These are phyloP conservation scores for Sternarchorhynchus goeldii DNA, from an alignment of 2,797 vertebrate species.

Conservation along the genomic window DNA sequence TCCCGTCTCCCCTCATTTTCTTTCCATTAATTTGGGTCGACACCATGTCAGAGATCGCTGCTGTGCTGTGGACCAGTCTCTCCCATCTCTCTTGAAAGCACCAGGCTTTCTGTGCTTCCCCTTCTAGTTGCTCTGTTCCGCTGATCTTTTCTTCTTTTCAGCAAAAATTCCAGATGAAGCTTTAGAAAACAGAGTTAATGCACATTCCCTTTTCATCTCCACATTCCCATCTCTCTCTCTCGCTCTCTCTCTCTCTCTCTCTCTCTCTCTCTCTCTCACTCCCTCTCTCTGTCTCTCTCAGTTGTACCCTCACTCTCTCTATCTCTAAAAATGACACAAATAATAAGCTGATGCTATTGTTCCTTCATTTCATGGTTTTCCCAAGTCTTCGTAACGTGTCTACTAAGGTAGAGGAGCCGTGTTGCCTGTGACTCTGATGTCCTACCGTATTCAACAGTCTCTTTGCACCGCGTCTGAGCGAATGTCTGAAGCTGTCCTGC, in stretches of 20 bases:
- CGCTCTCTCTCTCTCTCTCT: background rate
- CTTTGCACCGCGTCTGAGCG: conserved; percentile 5
- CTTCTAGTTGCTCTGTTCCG: background rate
- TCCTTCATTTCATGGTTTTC: conserved; percentile 44
- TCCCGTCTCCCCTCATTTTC: conserved; percentile 67
- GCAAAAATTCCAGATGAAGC: background rate
- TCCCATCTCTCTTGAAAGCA: conserved; percentile 67
- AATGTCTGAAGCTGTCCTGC: conserved; percentile 35
- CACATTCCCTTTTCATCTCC: background rate
- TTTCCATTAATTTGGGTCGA: conserved; percentile 71
- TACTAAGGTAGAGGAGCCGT: conserved; percentile 63
- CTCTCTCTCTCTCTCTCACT: conserved; percentile 5
- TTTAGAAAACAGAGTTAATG: conserved; percentile 2
- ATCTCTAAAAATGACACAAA: background rate
- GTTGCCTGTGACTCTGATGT: conserved; percentile 63
- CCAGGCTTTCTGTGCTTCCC: background rate
- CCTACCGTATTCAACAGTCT: conserved; percentile 68
- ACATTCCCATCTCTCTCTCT: background rate
- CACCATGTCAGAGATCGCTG: conserved; percentile 73
- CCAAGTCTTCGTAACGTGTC: conserved; percentile 12
- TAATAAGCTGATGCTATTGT: conserved; percentile 12
- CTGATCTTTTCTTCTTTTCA: background rate
- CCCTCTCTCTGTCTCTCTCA: background rate
- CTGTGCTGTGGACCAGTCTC: conserved; percentile 61
- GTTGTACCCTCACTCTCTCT: background rate